These are phyloP conservation scores for Labroides dimidiatus DNA, from an alignment of 2,797 vertebrate species.

Conservation along the genomic window DNA sequence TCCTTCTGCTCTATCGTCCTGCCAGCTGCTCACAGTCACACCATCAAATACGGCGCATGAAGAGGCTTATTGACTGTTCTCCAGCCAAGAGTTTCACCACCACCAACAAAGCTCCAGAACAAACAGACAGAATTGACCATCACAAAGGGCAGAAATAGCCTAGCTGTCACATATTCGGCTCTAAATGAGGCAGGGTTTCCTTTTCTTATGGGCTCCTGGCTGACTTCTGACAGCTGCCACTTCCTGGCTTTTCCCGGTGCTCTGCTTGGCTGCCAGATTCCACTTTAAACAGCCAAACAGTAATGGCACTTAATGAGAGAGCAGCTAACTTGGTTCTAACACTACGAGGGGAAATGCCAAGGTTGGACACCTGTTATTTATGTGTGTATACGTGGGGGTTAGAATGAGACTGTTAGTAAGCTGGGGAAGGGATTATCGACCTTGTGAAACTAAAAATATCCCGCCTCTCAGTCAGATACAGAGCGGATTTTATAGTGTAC, in stretches of 20 bases:
- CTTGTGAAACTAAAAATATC: slow-evolving; percentile 7
- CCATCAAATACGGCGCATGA: slow-evolving; percentile 48
- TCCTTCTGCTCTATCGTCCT: slow-evolving; percentile 48
- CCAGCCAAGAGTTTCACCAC: slow-evolving; percentile 47
- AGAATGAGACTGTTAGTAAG: slow-evolving; percentile 4
- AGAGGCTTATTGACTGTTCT: slow-evolving; percentile 56
- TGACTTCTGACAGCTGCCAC: slow-evolving; percentile 51
- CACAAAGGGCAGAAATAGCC: slow-evolving; percentile 33
- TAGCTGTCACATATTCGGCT: slow-evolving; percentile 4
- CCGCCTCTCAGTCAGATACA: not conserved
- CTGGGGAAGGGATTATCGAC: slow-evolving; percentile 31
- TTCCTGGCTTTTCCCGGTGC: slow-evolving; percentile 44
- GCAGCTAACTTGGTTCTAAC: slow-evolving; percentile 35
- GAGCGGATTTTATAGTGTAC: not conserved
- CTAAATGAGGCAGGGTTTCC: slow-evolving; percentile 61
- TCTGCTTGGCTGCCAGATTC: slow-evolving; percentile 39
- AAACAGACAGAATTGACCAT: slow-evolving; percentile 56
- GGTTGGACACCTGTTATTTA: slow-evolving; percentile 46
- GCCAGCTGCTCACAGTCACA: slow-evolving; percentile 57
- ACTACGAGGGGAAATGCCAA: slow-evolving; percentile 27
- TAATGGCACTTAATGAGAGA: slow-evolving; percentile 58
- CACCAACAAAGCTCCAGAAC: slow-evolving; percentile 51
- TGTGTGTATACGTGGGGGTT: slow-evolving; percentile 6
- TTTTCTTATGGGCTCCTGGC: slow-evolving; percentile 49
- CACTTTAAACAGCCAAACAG: slow-evolving; percentile 39